Evolutionary conservation across 2,797 vertebrate species (phyloP).

Genomic region (Periophthalmus magnuspinnatus): DNA sequence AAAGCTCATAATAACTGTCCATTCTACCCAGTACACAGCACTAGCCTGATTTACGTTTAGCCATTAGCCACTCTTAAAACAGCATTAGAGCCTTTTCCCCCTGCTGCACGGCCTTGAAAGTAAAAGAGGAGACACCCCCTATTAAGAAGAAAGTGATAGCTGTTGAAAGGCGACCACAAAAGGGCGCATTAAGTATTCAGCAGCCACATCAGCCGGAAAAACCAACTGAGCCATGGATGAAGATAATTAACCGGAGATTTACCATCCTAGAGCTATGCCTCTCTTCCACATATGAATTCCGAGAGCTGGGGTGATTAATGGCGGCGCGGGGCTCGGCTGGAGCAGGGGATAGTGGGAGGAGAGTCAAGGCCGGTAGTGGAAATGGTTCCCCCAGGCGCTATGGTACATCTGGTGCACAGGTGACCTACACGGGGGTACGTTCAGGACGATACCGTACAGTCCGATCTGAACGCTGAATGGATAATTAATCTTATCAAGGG

Average conservation of each 20-base stretch:
- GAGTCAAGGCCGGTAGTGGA: constrained; percentile 1
- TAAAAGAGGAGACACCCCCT: constrained; percentile 42
- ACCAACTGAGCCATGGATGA: constrained; percentile 44
- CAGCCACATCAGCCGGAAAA: constrained; percentile 56
- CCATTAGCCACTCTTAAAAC: constrained; percentile 55
- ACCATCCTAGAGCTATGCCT: constrained; percentile 25
- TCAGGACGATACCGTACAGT: constrained; percentile 33
- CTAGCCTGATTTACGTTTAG: constrained; percentile 27
- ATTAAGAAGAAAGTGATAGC: constrained; percentile 59
- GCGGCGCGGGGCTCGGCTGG: constrained; percentile 16
- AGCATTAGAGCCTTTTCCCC: constrained; percentile 22
- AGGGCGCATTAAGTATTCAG: constrained; percentile 74
- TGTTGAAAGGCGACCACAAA: constrained; percentile 56
- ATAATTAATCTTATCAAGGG: constrained; percentile 59
- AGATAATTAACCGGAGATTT: constrained; percentile 64
- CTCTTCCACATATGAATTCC: constrained; percentile 19
- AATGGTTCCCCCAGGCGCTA: constrained; percentile 52
- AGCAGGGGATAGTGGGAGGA: constrained; percentile 34
- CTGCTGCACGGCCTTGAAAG: constrained; percentile 29
- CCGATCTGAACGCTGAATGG: constrained; percentile 23
- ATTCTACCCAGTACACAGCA: not conserved
- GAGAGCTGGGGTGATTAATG: constrained; percentile 37
- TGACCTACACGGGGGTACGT: constrained; percentile 29
- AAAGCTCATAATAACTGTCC: constrained; percentile 11
- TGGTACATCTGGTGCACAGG: constrained; percentile 40